A percentile compares a stretch with the other conserved stretches of the same genome.
Conservation (phyloP, 2,888 invertebrate genomes). For the Morpho achilles region DNA sequence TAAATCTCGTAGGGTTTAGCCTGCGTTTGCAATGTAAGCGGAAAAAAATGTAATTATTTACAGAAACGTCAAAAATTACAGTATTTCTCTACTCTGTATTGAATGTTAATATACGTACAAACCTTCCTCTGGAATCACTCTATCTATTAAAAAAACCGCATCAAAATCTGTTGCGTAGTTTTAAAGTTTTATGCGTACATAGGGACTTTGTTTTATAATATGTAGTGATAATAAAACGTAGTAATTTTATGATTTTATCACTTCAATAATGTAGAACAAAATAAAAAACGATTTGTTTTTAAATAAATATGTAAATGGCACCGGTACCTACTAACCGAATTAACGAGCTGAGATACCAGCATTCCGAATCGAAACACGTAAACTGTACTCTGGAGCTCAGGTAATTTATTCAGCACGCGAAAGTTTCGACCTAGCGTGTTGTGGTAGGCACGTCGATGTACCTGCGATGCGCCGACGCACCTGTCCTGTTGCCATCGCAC, state of each 20-base stretch:
- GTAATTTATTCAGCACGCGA: constrained; percentile 64
- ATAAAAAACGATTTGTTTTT: constrained; percentile 3
- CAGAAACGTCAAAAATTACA: too few relatives aligned
- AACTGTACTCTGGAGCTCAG: constrained; percentile 43
- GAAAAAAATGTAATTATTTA: too few relatives aligned
- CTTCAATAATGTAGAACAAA: neutral
- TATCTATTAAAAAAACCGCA: too few relatives aligned
- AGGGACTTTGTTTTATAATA: too few relatives aligned
- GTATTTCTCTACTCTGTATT: too few relatives aligned
- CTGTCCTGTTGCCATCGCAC: constrained; percentile 36
- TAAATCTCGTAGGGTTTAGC: too few relatives aligned
- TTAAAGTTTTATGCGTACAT: too few relatives aligned
- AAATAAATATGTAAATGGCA: constrained; percentile 23
- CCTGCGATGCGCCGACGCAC: constrained; percentile 36
- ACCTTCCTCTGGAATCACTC: too few relatives aligned
- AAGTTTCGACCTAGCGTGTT: constrained; percentile 40
- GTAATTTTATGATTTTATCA: neutral
- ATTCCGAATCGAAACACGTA: constrained; percentile 33
- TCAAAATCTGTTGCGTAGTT: too few relatives aligned
- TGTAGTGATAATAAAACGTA: too few relatives aligned
- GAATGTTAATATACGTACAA: too few relatives aligned
- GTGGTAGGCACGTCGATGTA: constrained; percentile 30
- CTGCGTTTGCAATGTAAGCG: too few relatives aligned
- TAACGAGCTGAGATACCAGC: constrained; percentile 20
- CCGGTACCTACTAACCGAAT: constrained; percentile 28